phyloP scores from a whole-genome alignment of 2,797 vertebrate genomes.

The Emydoidea blandingii region DNA sequence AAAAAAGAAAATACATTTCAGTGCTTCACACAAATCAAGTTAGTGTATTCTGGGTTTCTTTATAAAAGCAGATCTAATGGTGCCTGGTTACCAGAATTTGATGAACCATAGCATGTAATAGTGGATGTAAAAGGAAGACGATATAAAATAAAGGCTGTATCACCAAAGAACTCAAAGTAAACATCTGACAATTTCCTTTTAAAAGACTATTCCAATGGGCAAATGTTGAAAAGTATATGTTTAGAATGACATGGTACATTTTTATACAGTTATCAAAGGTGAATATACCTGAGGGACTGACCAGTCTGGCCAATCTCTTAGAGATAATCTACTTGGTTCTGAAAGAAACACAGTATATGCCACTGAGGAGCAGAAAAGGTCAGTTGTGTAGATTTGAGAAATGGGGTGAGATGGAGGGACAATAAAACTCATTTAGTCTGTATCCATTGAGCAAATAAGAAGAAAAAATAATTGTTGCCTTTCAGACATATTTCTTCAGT shows the following conservation, averaged over 20 bases:
- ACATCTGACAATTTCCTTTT: not conserved
- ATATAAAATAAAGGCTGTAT: not conserved
- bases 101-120: not conserved
- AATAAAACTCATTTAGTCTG: not conserved
- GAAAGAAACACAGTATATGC: not conserved
- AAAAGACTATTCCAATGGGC: not conserved
- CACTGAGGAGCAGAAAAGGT: not conserved
- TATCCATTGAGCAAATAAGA: not conserved
- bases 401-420: fast-evolving
- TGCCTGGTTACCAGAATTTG: not conserved
- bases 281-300: not conserved
- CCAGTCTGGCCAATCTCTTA: not conserved
- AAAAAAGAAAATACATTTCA: not conserved
- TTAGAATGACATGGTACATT: not conserved
- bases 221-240: not conserved
- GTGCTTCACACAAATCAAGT: not conserved
- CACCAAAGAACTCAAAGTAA: not conserved
- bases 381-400: not conserved
- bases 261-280: not conserved
- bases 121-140: not conserved
- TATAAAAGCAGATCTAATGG: not conserved
- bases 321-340: not conserved
- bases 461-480: not conserved
- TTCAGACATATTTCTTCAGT: not conserved
- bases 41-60: not conserved